These are phyloP conservation scores for Poecile montanus DNA, from an alignment of 2,797 vertebrate species.

Conservation along the genomic window DNA sequence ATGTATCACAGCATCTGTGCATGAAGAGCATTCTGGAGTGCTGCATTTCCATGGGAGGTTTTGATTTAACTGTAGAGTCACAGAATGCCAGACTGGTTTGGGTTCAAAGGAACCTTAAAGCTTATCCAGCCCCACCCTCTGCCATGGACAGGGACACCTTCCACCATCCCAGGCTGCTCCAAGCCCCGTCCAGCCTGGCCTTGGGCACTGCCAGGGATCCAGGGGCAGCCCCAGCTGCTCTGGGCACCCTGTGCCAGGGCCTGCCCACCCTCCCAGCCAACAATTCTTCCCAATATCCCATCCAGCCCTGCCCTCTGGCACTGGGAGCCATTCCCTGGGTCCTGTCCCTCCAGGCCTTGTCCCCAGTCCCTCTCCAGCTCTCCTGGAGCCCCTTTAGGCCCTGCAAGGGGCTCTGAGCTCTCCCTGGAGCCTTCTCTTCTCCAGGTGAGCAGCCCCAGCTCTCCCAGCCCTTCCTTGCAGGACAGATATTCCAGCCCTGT, in stretches of 20 bases:
- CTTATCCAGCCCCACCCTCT: rapidly evolving
- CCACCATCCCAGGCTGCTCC: neutral
- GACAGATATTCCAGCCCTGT: neutral
- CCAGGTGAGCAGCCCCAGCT: neutral
- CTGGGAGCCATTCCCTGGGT: neutral
- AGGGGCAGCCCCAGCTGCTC: neutral
- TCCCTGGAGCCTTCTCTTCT: neutral
- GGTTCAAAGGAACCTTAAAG: neutral
- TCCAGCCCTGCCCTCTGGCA: neutral
- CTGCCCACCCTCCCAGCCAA: rapidly evolving
- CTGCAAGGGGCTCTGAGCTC: neutral
- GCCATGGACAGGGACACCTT: neutral
- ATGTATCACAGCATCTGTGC: neutral
- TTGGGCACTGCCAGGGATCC: neutral
- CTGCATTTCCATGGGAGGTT: neutral
- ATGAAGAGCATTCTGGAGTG: neutral
- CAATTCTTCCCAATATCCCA: neutral
- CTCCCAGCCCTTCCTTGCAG: neutral
- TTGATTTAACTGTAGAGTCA: neutral
- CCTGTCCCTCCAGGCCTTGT: neutral
- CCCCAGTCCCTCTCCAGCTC: neutral
- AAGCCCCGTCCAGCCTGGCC: rapidly evolving
- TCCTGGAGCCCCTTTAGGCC: neutral
- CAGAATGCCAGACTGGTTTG: neutral
- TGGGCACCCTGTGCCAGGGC: neutral